Conservation (phyloP, 2,113 vertebrate genomes). For the Corythaeola cristata region DNA sequence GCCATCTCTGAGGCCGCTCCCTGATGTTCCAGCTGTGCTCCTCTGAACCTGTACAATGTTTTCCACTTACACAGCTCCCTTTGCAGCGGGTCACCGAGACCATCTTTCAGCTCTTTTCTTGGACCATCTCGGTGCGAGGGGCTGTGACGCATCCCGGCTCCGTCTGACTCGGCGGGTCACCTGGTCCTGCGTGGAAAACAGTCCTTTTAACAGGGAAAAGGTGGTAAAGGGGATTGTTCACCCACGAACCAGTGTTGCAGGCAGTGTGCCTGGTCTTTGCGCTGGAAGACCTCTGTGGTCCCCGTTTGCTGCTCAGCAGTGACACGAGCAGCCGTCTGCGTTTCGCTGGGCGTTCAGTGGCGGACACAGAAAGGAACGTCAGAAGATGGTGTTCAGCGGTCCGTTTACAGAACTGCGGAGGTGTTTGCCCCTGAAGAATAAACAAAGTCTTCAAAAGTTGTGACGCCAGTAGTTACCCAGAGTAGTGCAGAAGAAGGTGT, state of each 20-base stretch:
- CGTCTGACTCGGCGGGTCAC: accelerated
- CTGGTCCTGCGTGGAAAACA: background rate
- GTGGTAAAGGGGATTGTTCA: background rate
- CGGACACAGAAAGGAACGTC: background rate
- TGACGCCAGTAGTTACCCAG: background rate
- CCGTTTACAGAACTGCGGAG: accelerated
- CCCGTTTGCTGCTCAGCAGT: background rate
- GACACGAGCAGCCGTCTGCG: accelerated
- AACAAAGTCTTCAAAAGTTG: background rate
- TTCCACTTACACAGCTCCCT: accelerated
- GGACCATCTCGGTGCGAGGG: background rate
- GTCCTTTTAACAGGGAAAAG: background rate
- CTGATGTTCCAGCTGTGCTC: background rate
- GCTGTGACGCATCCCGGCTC: background rate
- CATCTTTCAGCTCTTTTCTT: background rate
- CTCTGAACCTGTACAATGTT: background rate
- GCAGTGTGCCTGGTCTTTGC: background rate
- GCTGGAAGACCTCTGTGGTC: background rate
- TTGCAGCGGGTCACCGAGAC: background rate
- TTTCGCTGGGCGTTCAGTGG: background rate
- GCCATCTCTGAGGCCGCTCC: accelerated
- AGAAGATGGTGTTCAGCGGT: background rate
- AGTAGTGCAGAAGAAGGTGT: background rate
- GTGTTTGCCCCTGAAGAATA: background rate
- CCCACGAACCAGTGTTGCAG: background rate